phyloP scores from a whole-genome alignment of 2,113 vertebrate species.

The Mus spicilegus region DNA sequence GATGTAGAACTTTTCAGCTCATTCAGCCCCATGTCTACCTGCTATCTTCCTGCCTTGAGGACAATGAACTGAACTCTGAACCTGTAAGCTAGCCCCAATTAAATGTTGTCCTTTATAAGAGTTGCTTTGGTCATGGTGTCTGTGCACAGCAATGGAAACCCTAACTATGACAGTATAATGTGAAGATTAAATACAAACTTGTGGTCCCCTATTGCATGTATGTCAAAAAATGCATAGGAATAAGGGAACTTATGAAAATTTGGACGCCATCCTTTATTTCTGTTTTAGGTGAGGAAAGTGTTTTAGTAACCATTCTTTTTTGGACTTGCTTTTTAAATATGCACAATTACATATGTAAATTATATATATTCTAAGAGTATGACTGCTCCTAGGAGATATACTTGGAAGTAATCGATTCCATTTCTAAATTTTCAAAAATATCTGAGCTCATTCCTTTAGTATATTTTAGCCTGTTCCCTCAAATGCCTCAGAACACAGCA shows the following conservation, averaged over 20 bases:
- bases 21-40: no score
- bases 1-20: no score
- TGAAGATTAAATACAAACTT: constrained; percentile 22
- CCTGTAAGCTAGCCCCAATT: no score
- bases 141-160: no score
- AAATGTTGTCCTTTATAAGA: no score
- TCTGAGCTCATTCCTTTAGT: constrained; percentile 3
- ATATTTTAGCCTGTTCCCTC: background rate
- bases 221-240: background rate
- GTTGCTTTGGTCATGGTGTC: no score
- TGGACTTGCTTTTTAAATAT: constrained; percentile 4
- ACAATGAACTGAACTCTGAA: no score
- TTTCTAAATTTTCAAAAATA: constrained; percentile 52
- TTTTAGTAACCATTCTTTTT: background rate
- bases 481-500: background rate
- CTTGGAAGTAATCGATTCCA: constrained; percentile 9
- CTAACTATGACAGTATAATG: background rate
- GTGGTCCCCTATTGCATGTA: background rate
- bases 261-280: background rate
- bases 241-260: background rate
- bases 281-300: background rate
- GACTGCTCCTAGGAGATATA: constrained; percentile 25
- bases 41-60: no score
- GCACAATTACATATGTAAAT: background rate
- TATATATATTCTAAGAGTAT: background rate